Conservation (phyloP, 2,888 invertebrate genomes). For the Cheilosia urbana region DNA sequence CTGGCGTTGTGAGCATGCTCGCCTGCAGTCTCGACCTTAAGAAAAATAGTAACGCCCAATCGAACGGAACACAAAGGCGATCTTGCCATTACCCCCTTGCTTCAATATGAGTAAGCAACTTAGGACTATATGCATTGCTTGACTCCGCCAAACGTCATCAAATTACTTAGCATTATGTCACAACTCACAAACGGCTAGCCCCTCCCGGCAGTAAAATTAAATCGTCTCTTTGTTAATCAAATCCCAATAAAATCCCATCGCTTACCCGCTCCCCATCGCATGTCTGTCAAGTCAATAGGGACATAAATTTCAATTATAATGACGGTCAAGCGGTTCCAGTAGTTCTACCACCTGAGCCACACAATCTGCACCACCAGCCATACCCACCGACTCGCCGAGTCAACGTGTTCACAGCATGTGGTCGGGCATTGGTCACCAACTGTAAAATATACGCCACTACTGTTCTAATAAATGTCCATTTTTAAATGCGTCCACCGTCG, state of each 20-base stretch:
- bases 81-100: too few relatives aligned
- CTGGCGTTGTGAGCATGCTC: too few relatives aligned
- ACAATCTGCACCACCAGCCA: conserved; percentile 17
- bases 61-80: too few relatives aligned
- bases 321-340: conserved; percentile 65
- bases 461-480: conserved; percentile 73
- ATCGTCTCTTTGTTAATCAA: conserved; percentile 69
- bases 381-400: conserved; percentile 24
- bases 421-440: conserved; percentile 63
- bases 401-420: conserved; percentile 67
- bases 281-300: conserved; percentile 61
- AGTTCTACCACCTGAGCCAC: conserved; percentile 41
- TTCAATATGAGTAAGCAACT: too few relatives aligned
- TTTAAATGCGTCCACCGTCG: conserved; percentile 69
- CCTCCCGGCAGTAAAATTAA: conserved; percentile 55
- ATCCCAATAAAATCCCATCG: conserved; percentile 60
- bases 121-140: too few relatives aligned
- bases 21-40: too few relatives aligned
- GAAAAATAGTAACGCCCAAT: too few relatives aligned
- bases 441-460: conserved; percentile 74
- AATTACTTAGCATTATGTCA: conserved; percentile 54
- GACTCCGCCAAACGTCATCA: background rate
- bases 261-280: conserved; percentile 32
- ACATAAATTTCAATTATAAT: conserved; percentile 75
- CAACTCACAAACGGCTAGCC: conserved; percentile 2